Evolutionary conservation across 2,797 vertebrate genomes (phyloP).

Genomic region (Takifugu rubripes): DNA sequence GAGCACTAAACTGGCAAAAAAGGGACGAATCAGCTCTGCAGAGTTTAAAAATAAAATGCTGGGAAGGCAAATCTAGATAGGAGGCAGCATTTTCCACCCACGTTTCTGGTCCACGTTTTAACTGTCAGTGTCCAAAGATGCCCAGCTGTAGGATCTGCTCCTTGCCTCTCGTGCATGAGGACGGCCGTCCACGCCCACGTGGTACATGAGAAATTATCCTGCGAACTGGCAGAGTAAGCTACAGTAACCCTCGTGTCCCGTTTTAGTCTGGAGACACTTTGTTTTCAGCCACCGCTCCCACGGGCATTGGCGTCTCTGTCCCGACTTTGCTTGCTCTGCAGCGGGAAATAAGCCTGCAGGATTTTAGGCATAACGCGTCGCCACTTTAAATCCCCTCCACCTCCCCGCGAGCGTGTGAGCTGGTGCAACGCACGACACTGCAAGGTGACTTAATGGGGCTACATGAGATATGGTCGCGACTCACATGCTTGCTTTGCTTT

Average conservation of each 20-base stretch:
- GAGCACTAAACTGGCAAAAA: background rate
- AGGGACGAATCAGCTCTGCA: background rate
- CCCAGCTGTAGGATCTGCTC: background rate
- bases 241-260: constrained; percentile 1
- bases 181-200: constrained; percentile 1
- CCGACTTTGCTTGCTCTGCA: constrained; percentile 39
- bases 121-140: too few relatives aligned
- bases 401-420: constrained; percentile 30
- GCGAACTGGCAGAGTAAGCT: constrained; percentile 10
- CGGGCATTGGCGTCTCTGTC: constrained; percentile 27
- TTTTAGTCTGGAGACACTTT: constrained; percentile 16
- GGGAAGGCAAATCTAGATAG: background rate
- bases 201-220: background rate
- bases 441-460: constrained; percentile 68
- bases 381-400: constrained; percentile 43
- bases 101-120: too few relatives aligned
- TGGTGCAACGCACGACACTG: constrained; percentile 18
- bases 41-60: background rate
- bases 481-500: constrained; percentile 28
- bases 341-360: constrained; percentile 33
- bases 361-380: constrained; percentile 37
- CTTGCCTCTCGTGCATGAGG: constrained; percentile 2
- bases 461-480: constrained; percentile 51
- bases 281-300: constrained; percentile 5
- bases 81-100: background rate